phyloP scores from a whole-genome alignment of 2,888 invertebrate genomes.

The Drosophila yooni region DNA sequence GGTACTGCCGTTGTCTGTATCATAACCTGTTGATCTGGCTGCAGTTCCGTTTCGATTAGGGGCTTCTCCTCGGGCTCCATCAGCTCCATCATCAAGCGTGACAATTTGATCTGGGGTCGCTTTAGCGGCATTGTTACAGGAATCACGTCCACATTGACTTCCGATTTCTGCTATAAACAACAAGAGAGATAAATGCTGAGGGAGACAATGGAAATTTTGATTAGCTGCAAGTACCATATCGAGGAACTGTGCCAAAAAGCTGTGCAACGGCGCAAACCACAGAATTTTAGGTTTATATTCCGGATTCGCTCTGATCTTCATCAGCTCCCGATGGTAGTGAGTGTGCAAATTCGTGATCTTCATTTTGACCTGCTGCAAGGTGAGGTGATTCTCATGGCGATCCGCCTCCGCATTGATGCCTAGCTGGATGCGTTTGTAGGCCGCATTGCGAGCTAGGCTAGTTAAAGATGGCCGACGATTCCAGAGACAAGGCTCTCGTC shows the following conservation, averaged over 20 bases:
- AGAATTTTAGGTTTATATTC: slow-evolving; percentile 54
- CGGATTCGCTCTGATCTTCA: slow-evolving; percentile 47
- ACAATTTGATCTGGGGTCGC: slow-evolving; percentile 55
- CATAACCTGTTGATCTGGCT: slow-evolving; percentile 32
- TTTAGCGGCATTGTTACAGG: slow-evolving; percentile 25
- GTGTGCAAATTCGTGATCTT: slow-evolving; percentile 67
- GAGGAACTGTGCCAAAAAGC: slow-evolving; percentile 48
- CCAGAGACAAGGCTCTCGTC: slow-evolving; percentile 69
- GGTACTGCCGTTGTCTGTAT: slow-evolving; percentile 15
- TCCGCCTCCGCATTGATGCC: slow-evolving; percentile 55
- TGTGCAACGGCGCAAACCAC: slow-evolving; percentile 61
- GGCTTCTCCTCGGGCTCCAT: slow-evolving; percentile 20
- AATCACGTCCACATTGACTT: background rate
- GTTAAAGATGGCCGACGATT: slow-evolving; percentile 44
- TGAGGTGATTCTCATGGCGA: slow-evolving; percentile 33
- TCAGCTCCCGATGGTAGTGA: slow-evolving; percentile 60
- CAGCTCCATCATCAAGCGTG: slow-evolving; percentile 39
- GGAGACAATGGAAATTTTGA: background rate
- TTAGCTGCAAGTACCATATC: slow-evolving; percentile 50
- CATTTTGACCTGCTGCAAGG: slow-evolving; percentile 53
- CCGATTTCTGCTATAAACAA: slow-evolving; percentile 11
- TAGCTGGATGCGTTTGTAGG: slow-evolving; percentile 58
- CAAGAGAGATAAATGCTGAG: background rate
- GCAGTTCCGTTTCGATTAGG: slow-evolving; percentile 29
- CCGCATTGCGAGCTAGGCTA: slow-evolving; percentile 41